Percentiles rank a stretch among this genome's conserved stretches.
Conservation (phyloP, 2,113 vertebrate genomes). For the Oplegnathus fasciatus region DNA sequence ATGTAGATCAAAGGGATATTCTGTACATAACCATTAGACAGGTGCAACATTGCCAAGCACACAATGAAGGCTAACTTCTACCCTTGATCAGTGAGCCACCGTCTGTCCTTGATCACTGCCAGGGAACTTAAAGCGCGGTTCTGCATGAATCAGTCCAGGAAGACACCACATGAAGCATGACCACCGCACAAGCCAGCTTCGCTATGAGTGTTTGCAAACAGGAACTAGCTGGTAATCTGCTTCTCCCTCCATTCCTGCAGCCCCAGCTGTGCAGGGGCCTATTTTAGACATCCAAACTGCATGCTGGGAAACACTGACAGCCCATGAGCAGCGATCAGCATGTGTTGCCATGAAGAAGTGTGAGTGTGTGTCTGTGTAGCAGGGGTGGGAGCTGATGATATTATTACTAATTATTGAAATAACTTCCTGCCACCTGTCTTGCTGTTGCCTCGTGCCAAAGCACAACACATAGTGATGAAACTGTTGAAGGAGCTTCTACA, state of each 20-base stretch:
- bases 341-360: constrained; percentile 85
- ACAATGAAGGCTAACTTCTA: constrained; percentile 28
- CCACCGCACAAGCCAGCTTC: constrained; percentile 33
- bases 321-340: constrained; percentile 87
- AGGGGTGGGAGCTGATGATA: constrained; percentile 88
- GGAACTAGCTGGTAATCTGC: constrained; percentile 51
- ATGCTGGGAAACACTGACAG: constrained; percentile 87
- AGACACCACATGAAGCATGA: constrained; percentile 44
- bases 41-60: constrained; percentile 63
- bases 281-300: constrained; percentile 84
- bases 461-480: constrained; percentile 90
- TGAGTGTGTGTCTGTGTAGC: constrained; percentile 21
- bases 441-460: constrained; percentile 87
- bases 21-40: constrained; percentile 61
- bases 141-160: constrained; percentile 48
- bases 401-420: constrained; percentile 96
- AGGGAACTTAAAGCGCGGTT: constrained; percentile 42
- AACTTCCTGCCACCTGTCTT: constrained; percentile 96
- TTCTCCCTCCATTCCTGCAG: constrained; percentile 71
- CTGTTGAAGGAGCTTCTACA: constrained; percentile 64
- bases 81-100: constrained; percentile 49
- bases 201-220: constrained; percentile 55
- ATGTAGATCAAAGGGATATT: constrained; percentile 33
- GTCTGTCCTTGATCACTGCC: constrained; percentile 63
- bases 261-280: constrained; percentile 83